Evolutionary conservation across 2,888 invertebrate genomes (phyloP), one percentile per base, ranked within the genome.

Genomic region (Macrophya alboannulata): DNA sequence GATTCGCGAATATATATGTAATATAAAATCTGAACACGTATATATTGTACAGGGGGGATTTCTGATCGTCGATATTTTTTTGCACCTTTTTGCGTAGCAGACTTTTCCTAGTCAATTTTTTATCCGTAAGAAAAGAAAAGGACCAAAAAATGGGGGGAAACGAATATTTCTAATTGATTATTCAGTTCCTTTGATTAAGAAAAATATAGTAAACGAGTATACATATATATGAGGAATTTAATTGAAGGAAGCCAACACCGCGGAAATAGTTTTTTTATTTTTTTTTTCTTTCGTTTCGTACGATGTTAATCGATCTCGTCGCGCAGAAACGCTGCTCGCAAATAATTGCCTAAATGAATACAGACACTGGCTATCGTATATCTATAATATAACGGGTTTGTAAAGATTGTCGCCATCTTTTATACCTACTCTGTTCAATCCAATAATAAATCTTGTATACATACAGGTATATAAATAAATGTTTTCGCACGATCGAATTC

Each of bases 361-460:
- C 10, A 12, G 3, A 3, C 25, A 25, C 21, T 9, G n/a, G 21
- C 21, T 51, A 62, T 62, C 62, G 10, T 62, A 25, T 25, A 1
- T 2, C 10, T 25, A 25, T 62, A 62, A 10, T 25, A 25, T 62
- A 62, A 62, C 62, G 62, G 62, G 25, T 21, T 21, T 25, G 25
- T 62, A 9, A 12, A 25, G 10, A 21, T 62, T 62, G 62, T 62
- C 62, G 62, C 62, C 62, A 62, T 62, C 62, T 62, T 62, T 62
- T 25, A 25, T n/a, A 55, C n/a, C n/a, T n/a, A n/a, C 55, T 55
- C n/a, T 55, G 55, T 55, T 8, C 17, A 55, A 55, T 55, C 1
- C n/a, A 8, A n/a, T 5, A 1, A 0, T 55, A 10, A 21, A 59
- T 59, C 59, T 5, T 21, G 9, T 59, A 21, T 48, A 51, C 17